Conservation (phyloP, 2,113 vertebrate genomes). For the Microcebus murinus region DNA sequence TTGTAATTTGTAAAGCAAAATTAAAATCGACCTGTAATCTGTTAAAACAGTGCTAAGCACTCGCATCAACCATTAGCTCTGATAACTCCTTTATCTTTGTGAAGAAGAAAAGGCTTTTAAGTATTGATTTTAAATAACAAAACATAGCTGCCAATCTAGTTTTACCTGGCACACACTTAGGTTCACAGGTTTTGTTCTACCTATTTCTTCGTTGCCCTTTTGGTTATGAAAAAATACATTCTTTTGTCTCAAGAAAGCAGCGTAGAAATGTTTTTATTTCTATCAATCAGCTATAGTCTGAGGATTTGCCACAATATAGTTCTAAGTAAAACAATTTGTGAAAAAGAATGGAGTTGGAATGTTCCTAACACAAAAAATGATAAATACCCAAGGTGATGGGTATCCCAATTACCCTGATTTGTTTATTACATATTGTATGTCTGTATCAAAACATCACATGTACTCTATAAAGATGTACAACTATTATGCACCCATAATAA, state of each 20-base stretch:
- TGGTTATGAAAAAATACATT: background rate
- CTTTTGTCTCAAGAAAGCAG: background rate
- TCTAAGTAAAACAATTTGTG: background rate
- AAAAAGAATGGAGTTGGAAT: background rate
- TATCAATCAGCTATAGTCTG: background rate
- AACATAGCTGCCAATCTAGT: slow-evolving; percentile 11
- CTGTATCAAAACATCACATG: too few relatives aligned
- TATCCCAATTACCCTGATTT: too few relatives aligned
- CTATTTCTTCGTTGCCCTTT: background rate
- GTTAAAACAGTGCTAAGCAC: slow-evolving; percentile 80
- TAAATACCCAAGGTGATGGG: too few relatives aligned
- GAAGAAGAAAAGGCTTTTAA: slow-evolving; percentile 72
- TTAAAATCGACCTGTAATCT: slow-evolving; percentile 84
- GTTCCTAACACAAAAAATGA: too few relatives aligned
- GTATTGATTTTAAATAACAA: slow-evolving; percentile 77
- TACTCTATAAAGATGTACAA: too few relatives aligned
- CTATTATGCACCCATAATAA: too few relatives aligned
- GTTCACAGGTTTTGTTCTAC: background rate
- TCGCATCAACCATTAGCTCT: slow-evolving; percentile 68
- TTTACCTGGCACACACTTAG: background rate
- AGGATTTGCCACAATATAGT: background rate
- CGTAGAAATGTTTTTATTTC: background rate
- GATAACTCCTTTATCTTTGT: slow-evolving; percentile 71
- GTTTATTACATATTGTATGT: too few relatives aligned
- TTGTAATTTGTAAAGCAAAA: slow-evolving; percentile 83